phyloP scores from a whole-genome alignment of 1,140 invertebrate species.

The Fopius arisanus region DNA sequence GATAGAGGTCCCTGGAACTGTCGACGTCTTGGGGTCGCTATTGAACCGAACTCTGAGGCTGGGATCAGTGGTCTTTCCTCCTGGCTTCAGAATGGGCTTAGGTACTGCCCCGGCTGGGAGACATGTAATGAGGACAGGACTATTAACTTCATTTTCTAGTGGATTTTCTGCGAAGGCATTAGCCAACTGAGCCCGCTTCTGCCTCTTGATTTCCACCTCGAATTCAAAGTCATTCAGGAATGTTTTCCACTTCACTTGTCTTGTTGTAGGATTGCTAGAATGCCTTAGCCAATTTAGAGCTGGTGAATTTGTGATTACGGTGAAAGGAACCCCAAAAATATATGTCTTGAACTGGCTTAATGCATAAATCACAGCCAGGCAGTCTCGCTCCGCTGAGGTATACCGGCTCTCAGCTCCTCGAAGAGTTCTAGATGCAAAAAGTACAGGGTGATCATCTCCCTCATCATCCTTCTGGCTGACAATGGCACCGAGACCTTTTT shows the following conservation, averaged over 20 bases:
- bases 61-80: too few species aligned
- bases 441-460: slow-evolving; percentile 34
- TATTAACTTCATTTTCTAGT: not conserved
- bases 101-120: not conserved
- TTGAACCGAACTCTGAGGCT: too few species aligned
- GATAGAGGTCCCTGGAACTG: too few species aligned
- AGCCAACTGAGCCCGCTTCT: too few species aligned
- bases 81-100: not conserved
- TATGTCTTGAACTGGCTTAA: slow-evolving; percentile 62
- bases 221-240: not conserved
- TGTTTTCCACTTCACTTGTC: not conserved
- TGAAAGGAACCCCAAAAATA: slow-evolving; percentile 60
- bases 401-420: slow-evolving; percentile 45
- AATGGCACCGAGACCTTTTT: slow-evolving; percentile 34
- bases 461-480: slow-evolving; percentile 25
- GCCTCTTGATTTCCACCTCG: not conserved
- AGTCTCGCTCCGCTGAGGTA: slow-evolving; percentile 46
- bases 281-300: slow-evolving; percentile 58
- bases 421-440: slow-evolving; percentile 37
- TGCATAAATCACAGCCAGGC: slow-evolving; percentile 55
- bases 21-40: too few species aligned
- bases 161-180: not conserved
- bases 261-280: not conserved
- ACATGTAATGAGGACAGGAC: not conserved
- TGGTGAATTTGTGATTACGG: slow-evolving; percentile 63